Conservation (phyloP, 1,140 invertebrate genomes). For the Hycleus cichorii region DNA sequence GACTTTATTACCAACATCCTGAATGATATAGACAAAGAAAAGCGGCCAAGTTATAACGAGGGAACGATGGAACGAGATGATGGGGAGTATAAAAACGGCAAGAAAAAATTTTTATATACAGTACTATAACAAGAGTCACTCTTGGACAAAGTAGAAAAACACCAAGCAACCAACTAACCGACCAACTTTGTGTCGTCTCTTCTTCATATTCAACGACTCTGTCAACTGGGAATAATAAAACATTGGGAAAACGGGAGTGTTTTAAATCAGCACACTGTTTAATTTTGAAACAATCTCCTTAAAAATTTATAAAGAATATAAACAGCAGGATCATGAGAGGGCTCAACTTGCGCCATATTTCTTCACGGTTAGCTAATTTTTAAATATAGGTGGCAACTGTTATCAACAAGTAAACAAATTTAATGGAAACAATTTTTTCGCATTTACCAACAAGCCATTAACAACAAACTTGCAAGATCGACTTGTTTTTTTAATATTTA, state of each 20-base stretch:
- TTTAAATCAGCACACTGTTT: background rate
- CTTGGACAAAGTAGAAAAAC: too few relatives aligned
- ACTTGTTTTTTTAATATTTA: too few relatives aligned
- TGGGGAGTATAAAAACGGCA: too few relatives aligned
- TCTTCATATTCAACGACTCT: constrained; percentile 16
- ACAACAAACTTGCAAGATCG: too few relatives aligned
- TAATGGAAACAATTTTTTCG: too few relatives aligned
- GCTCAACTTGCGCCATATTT: background rate
- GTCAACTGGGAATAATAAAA: constrained; percentile 21
- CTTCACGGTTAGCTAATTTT: too few relatives aligned
- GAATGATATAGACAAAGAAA: constrained; percentile 7
- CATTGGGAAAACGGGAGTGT: constrained; percentile 15
- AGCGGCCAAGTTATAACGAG: background rate
- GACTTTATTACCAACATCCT: constrained; percentile 26
- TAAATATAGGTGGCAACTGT: too few relatives aligned
- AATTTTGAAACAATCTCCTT: constrained; percentile 2
- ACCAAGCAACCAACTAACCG: too few relatives aligned
- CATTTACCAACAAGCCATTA: background rate
- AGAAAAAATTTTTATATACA: too few relatives aligned
- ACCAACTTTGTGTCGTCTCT: background rate
- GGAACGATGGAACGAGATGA: background rate
- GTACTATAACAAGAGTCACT: too few relatives aligned
- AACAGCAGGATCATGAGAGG: background rate
- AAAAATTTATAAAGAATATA: background rate
- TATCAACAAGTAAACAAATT: too few relatives aligned